Evolutionary conservation across 2,888 invertebrate genomes (phyloP).

Genomic region (Arenicola marina): DNA sequence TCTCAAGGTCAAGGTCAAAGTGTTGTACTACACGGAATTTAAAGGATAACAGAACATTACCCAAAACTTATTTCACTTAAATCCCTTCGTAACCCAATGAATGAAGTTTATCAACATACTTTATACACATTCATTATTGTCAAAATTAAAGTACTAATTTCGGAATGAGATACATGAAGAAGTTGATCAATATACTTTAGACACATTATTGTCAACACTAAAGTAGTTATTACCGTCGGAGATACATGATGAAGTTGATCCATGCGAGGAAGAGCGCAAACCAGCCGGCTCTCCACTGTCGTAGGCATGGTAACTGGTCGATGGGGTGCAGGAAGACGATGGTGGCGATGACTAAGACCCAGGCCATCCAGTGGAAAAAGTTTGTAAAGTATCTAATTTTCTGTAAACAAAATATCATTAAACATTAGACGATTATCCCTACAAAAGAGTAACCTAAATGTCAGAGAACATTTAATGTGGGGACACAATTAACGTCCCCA

Average conservation of each 20-base stretch:
- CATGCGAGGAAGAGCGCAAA: conserved; percentile 40
- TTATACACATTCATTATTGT: no score
- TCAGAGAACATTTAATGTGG: no score
- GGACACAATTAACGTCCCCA: no score
- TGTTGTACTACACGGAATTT: no score
- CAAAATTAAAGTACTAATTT: no score
- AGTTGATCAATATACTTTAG: background rate
- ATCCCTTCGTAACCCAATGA: no score
- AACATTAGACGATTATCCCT: no score
- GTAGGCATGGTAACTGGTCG: conserved; percentile 39
- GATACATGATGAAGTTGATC: conserved; percentile 43
- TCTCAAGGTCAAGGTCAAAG: no score
- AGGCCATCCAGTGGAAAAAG: conserved; percentile 34
- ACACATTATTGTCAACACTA: background rate
- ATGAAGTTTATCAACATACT: no score
- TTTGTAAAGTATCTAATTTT: conserved; percentile 29
- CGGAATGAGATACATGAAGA: background rate
- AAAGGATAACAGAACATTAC: no score
- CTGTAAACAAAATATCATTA: conserved; percentile 19
- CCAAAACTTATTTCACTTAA: no score
- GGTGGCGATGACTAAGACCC: conserved; percentile 33
- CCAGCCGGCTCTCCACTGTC: conserved; percentile 47
- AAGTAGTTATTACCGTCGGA: conserved; percentile 28
- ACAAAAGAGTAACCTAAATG: no score
- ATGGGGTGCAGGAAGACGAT: conserved; percentile 35